Evolutionary conservation across 1,140 invertebrate genomes (phyloP).

Genomic region (Pristionchus pacificus): DNA sequence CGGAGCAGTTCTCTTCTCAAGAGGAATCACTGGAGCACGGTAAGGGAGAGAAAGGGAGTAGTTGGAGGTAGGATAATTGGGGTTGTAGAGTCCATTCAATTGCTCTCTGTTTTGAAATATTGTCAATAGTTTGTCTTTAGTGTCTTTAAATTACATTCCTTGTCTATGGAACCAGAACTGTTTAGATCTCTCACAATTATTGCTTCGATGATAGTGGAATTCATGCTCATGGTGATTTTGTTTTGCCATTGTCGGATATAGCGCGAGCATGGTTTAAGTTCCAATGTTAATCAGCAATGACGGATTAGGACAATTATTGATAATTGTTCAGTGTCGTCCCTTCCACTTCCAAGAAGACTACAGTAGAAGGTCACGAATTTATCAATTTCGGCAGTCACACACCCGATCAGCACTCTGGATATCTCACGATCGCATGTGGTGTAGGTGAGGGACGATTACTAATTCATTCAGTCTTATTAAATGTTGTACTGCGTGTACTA

Average conservation of each 20-base stretch:
- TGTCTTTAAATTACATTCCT: too few species aligned
- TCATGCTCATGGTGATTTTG: not conserved
- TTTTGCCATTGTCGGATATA: not conserved
- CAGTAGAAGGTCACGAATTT: slow-evolving; percentile 32
- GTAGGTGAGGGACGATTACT: slow-evolving; percentile 18
- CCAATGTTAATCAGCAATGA: not conserved
- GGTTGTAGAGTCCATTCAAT: too few species aligned
- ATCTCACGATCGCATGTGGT: slow-evolving; percentile 36
- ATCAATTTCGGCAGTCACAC: slow-evolving; percentile 34
- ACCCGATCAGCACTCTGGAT: slow-evolving; percentile 32
- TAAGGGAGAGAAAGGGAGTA: not conserved
- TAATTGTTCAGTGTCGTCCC: slow-evolving; percentile 25
- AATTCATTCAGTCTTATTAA: slow-evolving; percentile 10
- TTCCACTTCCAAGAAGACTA: slow-evolving; percentile 2
- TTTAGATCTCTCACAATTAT: not conserved
- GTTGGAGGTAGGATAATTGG: too few species aligned
- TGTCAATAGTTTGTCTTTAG: too few species aligned
- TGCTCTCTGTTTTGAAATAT: too few species aligned
- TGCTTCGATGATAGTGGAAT: not conserved
- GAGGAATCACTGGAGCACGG: slow-evolving; percentile 37
- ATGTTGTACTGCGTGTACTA: slow-evolving; percentile 11
- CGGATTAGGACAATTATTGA: not conserved
- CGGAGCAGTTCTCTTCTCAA: slow-evolving; percentile 30
- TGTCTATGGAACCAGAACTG: not conserved
- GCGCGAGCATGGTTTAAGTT: too few species aligned